Evolutionary conservation across 2,113 vertebrate genomes (phyloP).

Genomic region (Gambusia holbrooki): DNA sequence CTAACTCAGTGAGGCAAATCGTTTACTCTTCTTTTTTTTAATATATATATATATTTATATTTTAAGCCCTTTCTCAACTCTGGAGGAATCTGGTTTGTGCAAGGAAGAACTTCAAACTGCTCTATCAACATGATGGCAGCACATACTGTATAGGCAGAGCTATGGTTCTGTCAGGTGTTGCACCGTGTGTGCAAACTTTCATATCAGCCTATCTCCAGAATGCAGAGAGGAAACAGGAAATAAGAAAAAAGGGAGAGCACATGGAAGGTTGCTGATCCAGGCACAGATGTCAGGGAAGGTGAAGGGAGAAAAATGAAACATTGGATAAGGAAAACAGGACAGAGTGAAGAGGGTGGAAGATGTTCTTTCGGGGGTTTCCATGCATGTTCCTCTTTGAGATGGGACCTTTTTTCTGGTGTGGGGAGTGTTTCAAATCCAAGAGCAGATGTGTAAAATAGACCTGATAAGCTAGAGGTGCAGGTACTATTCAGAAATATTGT

Average conservation of each 20-base stretch:
- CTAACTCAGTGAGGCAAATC: conserved; percentile 32
- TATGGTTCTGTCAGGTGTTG: conserved; percentile 49
- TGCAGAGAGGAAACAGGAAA: conserved; percentile 37
- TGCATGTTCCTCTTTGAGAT: conserved; percentile 48
- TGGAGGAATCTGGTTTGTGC: conserved; percentile 40
- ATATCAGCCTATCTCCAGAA: conserved; percentile 68
- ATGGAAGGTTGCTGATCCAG: conserved; percentile 23
- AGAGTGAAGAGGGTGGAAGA: conserved; percentile 2
- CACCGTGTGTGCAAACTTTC: conserved; percentile 25
- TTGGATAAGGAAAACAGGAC: conserved; percentile 30
- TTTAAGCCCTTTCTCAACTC: conserved; percentile 27
- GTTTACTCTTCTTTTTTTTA: conserved; percentile 14
- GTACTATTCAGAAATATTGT: not conserved
- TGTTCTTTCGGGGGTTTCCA: conserved; percentile 29
- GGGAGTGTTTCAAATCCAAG: conserved; percentile 22
- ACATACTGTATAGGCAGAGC: conserved; percentile 19
- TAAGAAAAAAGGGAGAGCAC: conserved; percentile 9
- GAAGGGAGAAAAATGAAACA: conserved; percentile 30
- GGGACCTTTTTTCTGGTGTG: conserved; percentile 9
- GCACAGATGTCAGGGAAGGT: conserved; percentile 36
- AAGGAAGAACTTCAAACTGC: conserved; percentile 36
- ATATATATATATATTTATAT: not conserved
- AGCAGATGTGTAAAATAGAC: conserved; percentile 17
- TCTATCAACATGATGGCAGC: conserved; percentile 57
- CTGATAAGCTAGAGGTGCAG: not conserved